phyloP scores from a whole-genome alignment of 2,797 vertebrate species.

The Staurois parvus region DNA sequence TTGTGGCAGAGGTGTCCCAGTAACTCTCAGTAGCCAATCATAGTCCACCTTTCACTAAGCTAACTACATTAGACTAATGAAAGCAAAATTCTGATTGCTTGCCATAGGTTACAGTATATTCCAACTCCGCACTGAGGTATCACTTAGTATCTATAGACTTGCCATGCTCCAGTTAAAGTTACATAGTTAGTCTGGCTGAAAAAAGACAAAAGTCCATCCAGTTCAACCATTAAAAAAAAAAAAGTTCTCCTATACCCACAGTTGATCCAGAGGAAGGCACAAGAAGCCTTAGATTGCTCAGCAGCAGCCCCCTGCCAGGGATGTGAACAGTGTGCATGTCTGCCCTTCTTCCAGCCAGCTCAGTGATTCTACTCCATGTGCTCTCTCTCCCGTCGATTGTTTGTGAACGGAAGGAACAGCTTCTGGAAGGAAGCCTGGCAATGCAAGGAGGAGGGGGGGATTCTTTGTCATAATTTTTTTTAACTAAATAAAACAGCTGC shows the following conservation, averaged over 20 bases:
- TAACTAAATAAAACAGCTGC: conserved; percentile 49
- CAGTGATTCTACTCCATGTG: conserved; percentile 24
- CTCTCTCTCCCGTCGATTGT: conserved; percentile 50
- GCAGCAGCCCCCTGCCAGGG: too few species aligned
- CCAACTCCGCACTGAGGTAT: too few species aligned
- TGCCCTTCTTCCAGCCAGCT: conserved; percentile 13
- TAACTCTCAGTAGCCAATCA: background rate
- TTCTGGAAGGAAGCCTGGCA: conserved; percentile 59
- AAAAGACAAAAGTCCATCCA: too few species aligned
- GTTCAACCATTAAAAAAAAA: too few species aligned
- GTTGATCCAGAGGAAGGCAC: too few species aligned
- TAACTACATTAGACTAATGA: too few species aligned
- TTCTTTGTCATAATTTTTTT: conserved; percentile 52
- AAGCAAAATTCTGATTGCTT: background rate
- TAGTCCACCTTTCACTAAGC: background rate
- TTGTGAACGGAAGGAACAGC: conserved; percentile 59
- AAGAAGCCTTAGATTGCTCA: too few species aligned
- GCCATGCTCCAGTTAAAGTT: too few species aligned
- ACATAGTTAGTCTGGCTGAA: too few species aligned
- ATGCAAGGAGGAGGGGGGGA: background rate
- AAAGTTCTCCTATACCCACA: too few species aligned
- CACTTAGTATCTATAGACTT: too few species aligned
- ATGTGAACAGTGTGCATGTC: background rate
- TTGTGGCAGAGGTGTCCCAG: too few species aligned
- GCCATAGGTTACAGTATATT: background rate